Conservation (phyloP, 2,888 invertebrate species). For the Cheiracanthium punctorium region DNA sequence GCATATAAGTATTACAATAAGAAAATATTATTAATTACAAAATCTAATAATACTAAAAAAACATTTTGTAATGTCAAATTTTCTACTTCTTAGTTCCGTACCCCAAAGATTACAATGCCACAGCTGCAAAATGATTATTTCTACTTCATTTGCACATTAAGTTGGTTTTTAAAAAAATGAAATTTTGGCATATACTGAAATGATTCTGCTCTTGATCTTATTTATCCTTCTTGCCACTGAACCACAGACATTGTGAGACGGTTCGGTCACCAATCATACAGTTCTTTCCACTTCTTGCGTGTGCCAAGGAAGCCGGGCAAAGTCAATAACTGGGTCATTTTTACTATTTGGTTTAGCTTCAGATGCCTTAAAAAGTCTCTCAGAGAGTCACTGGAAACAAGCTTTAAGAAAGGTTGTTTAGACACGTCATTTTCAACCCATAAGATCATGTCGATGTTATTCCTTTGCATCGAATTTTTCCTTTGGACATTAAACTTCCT, state of each 20-base stretch:
- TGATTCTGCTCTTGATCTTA: too few species aligned
- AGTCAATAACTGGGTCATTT: too few species aligned
- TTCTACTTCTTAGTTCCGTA: too few species aligned
- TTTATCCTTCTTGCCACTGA: too few species aligned
- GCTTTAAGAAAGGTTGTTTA: background rate
- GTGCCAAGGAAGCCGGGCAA: too few species aligned
- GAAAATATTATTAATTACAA: background rate
- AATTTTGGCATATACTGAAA: too few species aligned
- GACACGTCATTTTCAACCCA: background rate
- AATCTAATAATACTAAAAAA: background rate
- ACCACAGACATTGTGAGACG: too few species aligned
- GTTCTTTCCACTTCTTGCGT: too few species aligned
- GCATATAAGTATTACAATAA: background rate
- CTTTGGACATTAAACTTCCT: conserved; percentile 7
- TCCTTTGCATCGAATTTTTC: background rate
- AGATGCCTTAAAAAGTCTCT: too few species aligned
- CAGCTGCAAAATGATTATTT: background rate
- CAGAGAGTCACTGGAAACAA: background rate
- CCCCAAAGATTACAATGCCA: background rate
- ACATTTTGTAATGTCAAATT: background rate
- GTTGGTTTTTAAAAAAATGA: too few species aligned
- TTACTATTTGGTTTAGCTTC: too few species aligned
- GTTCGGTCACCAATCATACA: too few species aligned
- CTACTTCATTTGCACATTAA: background rate
- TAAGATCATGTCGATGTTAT: background rate